Evolutionary conservation across 2,797 vertebrate species (phyloP).

Genomic region (Carapus acus): DNA sequence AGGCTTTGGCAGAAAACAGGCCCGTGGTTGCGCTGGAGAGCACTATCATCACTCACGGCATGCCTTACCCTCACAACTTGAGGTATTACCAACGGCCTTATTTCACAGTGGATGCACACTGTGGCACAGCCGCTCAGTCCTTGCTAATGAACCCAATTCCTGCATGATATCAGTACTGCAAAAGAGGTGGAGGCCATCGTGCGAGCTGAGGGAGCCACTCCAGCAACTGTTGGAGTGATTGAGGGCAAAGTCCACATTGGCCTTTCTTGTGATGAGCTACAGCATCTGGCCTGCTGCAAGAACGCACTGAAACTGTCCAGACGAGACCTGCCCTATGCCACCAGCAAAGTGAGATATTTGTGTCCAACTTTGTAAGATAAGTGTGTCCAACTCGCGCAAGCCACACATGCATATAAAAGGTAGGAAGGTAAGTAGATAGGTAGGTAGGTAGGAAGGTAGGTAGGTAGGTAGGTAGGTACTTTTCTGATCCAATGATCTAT

Average conservation of each 20-base stretch:
- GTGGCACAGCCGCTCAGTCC: not conserved
- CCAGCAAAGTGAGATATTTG: slow-evolving; percentile 75
- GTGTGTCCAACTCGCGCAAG: too few relatives aligned
- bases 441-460: too few relatives aligned
- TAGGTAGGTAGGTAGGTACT: too few relatives aligned
- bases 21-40: slow-evolving; percentile 87
- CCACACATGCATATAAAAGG: too few relatives aligned
- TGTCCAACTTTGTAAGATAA: too few relatives aligned
- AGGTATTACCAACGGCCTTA: slow-evolving; percentile 63
- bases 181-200: slow-evolving; percentile 80
- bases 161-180: slow-evolving; percentile 70
- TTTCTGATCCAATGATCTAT: too few relatives aligned
- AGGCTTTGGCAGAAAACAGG: slow-evolving; percentile 73
- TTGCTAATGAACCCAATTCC: not conserved
- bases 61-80: slow-evolving; percentile 86
- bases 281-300: slow-evolving; percentile 70
- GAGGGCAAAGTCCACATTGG: slow-evolving; percentile 77
- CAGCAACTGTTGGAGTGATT: slow-evolving; percentile 80
- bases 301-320: slow-evolving; percentile 75
- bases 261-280: slow-evolving; percentile 72
- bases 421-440: too few relatives aligned
- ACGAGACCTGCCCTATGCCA: slow-evolving; percentile 79
- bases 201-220: slow-evolving; percentile 73
- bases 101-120: not conserved
- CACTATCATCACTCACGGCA: slow-evolving; percentile 89